Evolutionary conservation across 2,113 vertebrate species (phyloP).

Genomic region (Patagioenas fasciata): DNA sequence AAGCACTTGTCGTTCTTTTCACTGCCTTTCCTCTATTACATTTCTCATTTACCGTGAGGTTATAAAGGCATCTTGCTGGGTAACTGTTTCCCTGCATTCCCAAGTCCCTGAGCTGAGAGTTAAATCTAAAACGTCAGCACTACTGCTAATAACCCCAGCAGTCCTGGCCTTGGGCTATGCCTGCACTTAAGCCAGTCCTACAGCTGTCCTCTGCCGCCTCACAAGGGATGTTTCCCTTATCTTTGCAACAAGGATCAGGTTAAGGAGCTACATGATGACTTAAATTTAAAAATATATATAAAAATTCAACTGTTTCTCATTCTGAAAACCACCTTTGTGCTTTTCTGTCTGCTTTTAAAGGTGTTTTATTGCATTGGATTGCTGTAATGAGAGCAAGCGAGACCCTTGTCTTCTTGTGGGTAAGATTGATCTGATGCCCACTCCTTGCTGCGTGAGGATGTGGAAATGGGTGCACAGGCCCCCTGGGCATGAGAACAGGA

Average conservation of each 20-base stretch:
- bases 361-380: neutral
- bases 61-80: neutral
- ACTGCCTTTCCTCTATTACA: neutral
- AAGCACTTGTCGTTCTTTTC: neutral
- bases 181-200: neutral
- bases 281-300: neutral
- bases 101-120: neutral
- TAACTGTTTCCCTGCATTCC: neutral
- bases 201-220: neutral
- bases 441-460: neutral
- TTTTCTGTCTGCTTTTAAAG: neutral
- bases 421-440: no score
- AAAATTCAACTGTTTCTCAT: neutral
- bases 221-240: neutral
- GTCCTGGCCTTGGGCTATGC: neutral
- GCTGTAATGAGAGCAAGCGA: neutral
- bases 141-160: neutral
- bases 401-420: neutral
- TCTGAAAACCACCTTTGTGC: neutral
- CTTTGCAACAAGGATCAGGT: neutral
- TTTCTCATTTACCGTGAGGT: neutral
- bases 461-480: accelerated
- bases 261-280: neutral
- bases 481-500: neutral
- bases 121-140: neutral